These are phyloP conservation scores for Acrocephalus arundinaceus DNA, from an alignment of 2,113 vertebrate species.

Conservation along the genomic window DNA sequence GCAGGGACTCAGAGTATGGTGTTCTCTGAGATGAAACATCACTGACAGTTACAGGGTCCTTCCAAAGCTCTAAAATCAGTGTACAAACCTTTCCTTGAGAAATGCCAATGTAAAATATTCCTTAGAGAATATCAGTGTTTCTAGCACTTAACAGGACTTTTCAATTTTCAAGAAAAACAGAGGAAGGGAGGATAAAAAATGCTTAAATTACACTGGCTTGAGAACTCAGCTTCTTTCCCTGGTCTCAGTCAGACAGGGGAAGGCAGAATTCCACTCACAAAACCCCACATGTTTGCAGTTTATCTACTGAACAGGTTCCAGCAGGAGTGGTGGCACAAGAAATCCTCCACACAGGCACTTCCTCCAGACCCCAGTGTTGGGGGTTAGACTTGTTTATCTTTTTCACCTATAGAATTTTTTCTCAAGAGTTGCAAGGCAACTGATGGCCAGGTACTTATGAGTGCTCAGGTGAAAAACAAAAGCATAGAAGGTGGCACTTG, in stretches of 20 bases:
- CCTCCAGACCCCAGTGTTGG: not conserved
- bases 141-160: not conserved
- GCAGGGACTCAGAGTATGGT: not conserved
- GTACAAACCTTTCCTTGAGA: not conserved
- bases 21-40: not conserved
- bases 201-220: not conserved
- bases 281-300: fast-evolving
- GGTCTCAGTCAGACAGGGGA: not conserved
- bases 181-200: not conserved
- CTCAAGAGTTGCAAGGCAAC: too few relatives aligned
- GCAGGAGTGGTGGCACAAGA: not conserved
- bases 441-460: too few relatives aligned
- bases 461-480: too few relatives aligned
- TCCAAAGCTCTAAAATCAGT: not conserved
- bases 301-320: not conserved
- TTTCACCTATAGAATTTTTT: too few relatives aligned
- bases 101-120: not conserved
- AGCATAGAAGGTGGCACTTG: too few relatives aligned
- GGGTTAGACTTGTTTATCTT: too few relatives aligned
- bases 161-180: not conserved
- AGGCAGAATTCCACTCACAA: not conserved
- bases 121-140: not conserved
- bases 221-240: not conserved
- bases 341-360: not conserved
- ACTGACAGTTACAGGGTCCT: not conserved